Evolutionary conservation across 2,113 vertebrate genomes (phyloP).

Genomic region (Phocoena sinus): DNA sequence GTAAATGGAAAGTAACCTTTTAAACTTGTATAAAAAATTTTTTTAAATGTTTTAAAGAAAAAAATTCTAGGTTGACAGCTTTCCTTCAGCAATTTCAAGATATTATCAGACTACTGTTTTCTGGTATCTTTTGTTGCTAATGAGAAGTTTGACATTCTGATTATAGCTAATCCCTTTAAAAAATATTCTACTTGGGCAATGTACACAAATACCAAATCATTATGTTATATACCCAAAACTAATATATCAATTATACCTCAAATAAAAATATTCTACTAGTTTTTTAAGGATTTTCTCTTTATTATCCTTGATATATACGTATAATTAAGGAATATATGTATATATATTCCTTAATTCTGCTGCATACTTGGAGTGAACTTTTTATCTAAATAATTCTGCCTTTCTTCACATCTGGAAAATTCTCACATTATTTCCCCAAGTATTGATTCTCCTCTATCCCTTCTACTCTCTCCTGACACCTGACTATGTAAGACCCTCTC

Average conservation of each 20-base stretch:
- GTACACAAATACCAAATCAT: background rate
- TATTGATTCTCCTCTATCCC: background rate
- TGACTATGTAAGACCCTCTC: background rate
- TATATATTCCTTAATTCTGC: background rate
- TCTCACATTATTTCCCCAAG: background rate
- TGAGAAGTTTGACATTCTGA: background rate
- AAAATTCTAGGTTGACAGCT: background rate
- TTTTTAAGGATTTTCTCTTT: background rate
- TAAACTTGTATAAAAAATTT: too few species aligned
- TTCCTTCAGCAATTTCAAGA: background rate
- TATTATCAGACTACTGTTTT: background rate
- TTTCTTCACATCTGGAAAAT: background rate
- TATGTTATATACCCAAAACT: background rate
- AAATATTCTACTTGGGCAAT: background rate
- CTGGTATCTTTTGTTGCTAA: background rate
- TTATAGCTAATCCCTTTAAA: background rate
- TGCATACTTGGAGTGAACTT: background rate
- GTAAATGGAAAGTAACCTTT: too few species aligned
- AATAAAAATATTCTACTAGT: background rate
- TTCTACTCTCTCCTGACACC: background rate
- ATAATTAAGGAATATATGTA: background rate
- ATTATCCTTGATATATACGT: background rate
- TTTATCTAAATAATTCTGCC: constrained; percentile 2
- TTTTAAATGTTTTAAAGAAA: too few species aligned
- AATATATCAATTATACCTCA: background rate